Percentiles rank a stretch among this genome's conserved stretches.
Conservation (phyloP, 2,797 vertebrate species). For the Falco biarmicus region DNA sequence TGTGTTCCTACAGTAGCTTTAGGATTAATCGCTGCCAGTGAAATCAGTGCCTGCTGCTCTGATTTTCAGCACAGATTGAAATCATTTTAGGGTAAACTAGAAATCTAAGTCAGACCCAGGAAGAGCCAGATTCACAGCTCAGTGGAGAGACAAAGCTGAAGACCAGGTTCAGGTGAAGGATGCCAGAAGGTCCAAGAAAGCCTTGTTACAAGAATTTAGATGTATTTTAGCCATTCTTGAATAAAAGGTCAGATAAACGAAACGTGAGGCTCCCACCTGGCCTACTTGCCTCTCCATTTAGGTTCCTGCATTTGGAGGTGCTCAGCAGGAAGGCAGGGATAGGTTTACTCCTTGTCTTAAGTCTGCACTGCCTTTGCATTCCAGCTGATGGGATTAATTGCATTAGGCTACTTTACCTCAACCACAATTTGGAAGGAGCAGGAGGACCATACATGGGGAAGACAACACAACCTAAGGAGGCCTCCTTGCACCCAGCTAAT, state of each 20-base stretch:
- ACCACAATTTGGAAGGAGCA: not conserved
- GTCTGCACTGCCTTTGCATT: not conserved
- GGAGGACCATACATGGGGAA: not conserved
- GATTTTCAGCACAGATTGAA: not conserved
- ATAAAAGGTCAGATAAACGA: not conserved
- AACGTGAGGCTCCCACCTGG: not conserved
- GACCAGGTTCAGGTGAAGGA: not conserved
- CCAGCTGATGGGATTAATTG: not conserved
- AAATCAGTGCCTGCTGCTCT: not conserved
- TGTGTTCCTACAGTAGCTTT: not conserved
- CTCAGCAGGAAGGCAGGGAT: not conserved
- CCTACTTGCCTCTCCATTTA: not conserved
- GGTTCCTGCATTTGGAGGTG: not conserved
- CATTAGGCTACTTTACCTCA: not conserved
- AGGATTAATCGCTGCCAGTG: not conserved
- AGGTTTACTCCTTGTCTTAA: not conserved
- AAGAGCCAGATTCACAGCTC: not conserved
- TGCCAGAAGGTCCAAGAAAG: not conserved
- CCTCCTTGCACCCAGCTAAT: not conserved
- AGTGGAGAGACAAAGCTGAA: not conserved
- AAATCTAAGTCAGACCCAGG: not conserved
- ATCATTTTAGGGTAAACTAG: not conserved
- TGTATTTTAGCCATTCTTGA: not conserved
- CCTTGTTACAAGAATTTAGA: not conserved
- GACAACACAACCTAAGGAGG: not conserved